Evolutionary conservation across 2,797 vertebrate species (phyloP).

Genomic region (Silurus lanzhouensis): DNA sequence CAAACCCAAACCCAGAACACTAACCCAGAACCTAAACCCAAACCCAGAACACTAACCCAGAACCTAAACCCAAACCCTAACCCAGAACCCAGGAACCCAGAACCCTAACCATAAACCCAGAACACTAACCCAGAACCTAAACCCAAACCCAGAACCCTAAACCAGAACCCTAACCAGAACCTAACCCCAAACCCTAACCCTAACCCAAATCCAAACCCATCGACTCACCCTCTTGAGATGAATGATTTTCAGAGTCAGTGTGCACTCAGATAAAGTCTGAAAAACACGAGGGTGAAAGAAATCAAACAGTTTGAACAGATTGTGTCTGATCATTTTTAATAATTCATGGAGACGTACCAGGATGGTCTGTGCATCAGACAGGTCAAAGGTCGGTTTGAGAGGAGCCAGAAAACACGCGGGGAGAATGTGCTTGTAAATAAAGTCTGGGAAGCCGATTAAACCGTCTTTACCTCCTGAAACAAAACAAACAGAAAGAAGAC

Average conservation of each 20-base stretch:
- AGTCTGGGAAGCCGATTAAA: slow-evolving; percentile 94
- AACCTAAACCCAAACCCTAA: too few relatives aligned
- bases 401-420: slow-evolving; percentile 96
- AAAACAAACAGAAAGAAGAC: too few relatives aligned
- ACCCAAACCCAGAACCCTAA: too few relatives aligned
- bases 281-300: background rate
- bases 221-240: slow-evolving; percentile 91
- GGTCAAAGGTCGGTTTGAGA: slow-evolving; percentile 94
- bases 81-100: too few relatives aligned
- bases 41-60: too few relatives aligned
- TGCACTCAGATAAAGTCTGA: slow-evolving; percentile 93
- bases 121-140: too few relatives aligned
- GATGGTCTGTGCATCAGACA: slow-evolving; percentile 94
- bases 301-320: background rate
- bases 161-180: too few relatives aligned
- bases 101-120: too few relatives aligned
- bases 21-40: too few relatives aligned
- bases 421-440: slow-evolving; percentile 97
- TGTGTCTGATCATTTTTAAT: background rate
- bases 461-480: slow-evolving; percentile 90
- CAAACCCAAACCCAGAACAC: too few relatives aligned
- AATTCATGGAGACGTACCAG: slow-evolving; percentile 76
- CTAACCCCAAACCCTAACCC: too few relatives aligned
- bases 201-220: too few relatives aligned
- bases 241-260: slow-evolving; percentile 93